Conservation (phyloP, 2,113 vertebrate genomes). For the Cyprichromis sp. region DNA sequence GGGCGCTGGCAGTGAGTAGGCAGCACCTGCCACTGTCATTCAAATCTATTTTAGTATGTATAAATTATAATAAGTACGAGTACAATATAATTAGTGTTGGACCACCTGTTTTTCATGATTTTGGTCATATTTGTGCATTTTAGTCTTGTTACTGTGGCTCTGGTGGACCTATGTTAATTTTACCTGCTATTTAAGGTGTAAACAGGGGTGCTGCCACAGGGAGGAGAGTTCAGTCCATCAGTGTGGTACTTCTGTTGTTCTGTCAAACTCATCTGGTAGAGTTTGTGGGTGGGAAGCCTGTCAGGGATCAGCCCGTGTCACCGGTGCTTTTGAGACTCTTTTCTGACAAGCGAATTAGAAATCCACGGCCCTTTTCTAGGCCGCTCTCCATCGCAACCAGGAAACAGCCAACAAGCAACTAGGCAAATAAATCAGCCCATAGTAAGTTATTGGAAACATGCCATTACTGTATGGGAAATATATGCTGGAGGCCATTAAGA, state of each 20-base stretch:
- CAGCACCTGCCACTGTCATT: background rate
- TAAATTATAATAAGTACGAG: background rate
- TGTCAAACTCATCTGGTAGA: background rate
- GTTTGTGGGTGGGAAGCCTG: background rate
- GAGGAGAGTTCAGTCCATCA: background rate
- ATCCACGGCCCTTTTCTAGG: background rate
- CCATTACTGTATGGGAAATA: background rate
- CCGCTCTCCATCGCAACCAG: background rate
- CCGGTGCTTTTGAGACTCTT: background rate
- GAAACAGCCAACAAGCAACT: background rate
- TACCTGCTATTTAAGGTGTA: background rate
- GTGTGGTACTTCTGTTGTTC: background rate
- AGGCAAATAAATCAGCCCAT: background rate
- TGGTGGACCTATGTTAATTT: background rate
- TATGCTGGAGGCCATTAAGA: background rate
- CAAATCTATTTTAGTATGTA: background rate
- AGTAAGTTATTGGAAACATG: background rate
- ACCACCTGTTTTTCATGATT: background rate
- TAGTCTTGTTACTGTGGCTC: background rate
- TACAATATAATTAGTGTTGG: background rate
- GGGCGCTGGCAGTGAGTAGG: background rate
- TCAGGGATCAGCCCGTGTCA: background rate
- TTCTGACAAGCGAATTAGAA: background rate
- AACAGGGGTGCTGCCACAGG: background rate
- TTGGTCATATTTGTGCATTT: background rate